Conservation (phyloP, 1,140 invertebrate species). For the Zaprionus vittiger region DNA sequence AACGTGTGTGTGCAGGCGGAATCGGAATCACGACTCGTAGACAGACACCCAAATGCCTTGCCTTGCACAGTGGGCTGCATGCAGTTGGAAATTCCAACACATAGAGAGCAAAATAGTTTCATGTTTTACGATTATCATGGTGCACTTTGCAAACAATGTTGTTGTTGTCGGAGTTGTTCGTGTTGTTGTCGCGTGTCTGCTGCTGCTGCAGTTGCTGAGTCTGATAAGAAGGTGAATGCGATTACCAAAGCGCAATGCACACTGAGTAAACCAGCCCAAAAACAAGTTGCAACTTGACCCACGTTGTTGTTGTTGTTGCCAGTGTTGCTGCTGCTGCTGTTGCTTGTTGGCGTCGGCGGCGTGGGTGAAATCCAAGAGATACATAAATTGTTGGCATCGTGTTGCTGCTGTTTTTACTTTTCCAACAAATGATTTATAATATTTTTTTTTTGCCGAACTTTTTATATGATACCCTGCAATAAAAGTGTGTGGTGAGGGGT, state of each 20-base stretch:
- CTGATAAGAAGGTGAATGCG: conserved; percentile 53
- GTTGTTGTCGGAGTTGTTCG: conserved; percentile 15
- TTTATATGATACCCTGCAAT: conserved; percentile 37
- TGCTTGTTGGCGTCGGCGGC: conserved; percentile 33
- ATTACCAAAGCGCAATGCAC: conserved; percentile 44
- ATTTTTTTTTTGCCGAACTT: conserved; percentile 6
- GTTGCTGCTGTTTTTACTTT: conserved; percentile 76
- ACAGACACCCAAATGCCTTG: conserved; percentile 32
- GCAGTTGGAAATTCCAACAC: conserved; percentile 16
- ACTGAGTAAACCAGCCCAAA: conserved; percentile 36
- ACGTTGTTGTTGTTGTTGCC: conserved; percentile 27
- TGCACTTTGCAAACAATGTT: conserved; percentile 48
- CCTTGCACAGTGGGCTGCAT: conserved; percentile 53
- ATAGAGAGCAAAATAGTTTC: conserved; percentile 19
- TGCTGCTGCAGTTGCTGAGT: conserved; percentile 16
- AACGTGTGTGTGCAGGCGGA: conserved; percentile 70
- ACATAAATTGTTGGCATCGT: conserved; percentile 74
- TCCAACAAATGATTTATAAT: conserved; percentile 69
- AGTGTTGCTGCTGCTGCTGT: conserved; percentile 8
- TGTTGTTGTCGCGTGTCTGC: conserved; percentile 38
- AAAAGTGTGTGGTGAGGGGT: neutral
- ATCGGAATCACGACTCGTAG: conserved; percentile 71
- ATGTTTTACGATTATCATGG: conserved; percentile 50
- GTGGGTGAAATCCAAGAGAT: conserved; percentile 78
- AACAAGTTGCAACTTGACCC: conserved; percentile 64